These are phyloP conservation scores for Parelbella ahira DNA, from an alignment of 2,888 invertebrate genomes.

Conservation along the genomic window DNA sequence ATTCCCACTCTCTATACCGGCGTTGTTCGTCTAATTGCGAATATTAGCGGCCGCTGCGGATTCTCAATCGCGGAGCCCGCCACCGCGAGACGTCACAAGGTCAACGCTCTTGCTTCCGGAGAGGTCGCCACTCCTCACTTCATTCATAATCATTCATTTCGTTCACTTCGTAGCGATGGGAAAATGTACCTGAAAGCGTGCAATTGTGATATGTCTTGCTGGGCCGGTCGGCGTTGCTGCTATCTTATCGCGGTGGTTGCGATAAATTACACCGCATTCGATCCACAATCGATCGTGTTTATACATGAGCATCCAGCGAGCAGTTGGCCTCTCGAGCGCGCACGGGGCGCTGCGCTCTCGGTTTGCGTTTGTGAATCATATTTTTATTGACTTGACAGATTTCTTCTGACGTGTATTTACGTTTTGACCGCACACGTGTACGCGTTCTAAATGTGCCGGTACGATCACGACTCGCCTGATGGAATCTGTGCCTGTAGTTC, in stretches of 20 bases:
- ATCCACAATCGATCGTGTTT: conserved; percentile 65
- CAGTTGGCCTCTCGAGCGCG: conserved; percentile 67
- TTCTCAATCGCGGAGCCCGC: conserved; percentile 27
- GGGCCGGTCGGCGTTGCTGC: conserved; percentile 35
- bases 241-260: conserved; percentile 63
- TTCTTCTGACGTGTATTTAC: conserved; percentile 15
- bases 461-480: conserved; percentile 19
- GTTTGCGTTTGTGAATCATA: conserved; percentile 28
- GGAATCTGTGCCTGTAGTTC: conserved; percentile 1
- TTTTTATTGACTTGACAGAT: conserved; percentile 24
- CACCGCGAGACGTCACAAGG: conserved; percentile 30
- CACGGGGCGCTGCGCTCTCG: conserved; percentile 48
- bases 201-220: conserved; percentile 42
- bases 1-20: conserved; percentile 45
- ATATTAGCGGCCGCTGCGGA: conserved; percentile 30
- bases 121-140: conserved; percentile 25
- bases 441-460: conserved; percentile 16
- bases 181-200: conserved; percentile 39
- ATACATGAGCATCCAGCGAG: conserved; percentile 53
- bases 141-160: conserved; percentile 12
- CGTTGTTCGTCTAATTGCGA: conserved; percentile 45
- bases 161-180: conserved; percentile 14
- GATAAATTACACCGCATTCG: conserved; percentile 70
- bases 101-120: conserved; percentile 33
- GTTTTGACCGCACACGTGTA: conserved; percentile 21